A percentile compares a stretch with the other conserved stretches of the same genome.
Conservation (phyloP, 2,888 invertebrate species). For the Dolomedes plantarius region DNA sequence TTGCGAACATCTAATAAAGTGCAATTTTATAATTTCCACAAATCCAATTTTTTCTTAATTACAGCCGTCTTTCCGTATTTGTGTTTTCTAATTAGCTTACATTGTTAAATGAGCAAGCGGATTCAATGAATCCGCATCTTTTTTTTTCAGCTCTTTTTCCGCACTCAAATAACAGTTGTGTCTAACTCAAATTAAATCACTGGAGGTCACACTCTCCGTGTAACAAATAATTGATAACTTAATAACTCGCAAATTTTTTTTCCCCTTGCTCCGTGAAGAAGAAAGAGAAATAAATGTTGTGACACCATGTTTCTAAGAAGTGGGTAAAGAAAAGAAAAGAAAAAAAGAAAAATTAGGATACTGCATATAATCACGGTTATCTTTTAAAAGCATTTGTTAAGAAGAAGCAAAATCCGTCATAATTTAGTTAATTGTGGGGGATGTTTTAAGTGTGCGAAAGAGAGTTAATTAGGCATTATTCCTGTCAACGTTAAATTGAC, state of each 20-base stretch:
- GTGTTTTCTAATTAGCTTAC: not conserved
- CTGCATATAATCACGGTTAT: constrained; percentile 17
- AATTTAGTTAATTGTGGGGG: constrained; percentile 53
- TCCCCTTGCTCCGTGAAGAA: not conserved
- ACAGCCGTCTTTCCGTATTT: not conserved
- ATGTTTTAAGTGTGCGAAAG: constrained; percentile 36
- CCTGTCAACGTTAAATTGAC: constrained; percentile 56
- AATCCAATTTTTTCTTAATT: too few species aligned
- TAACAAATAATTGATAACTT: constrained; percentile 51
- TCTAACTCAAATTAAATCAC: constrained; percentile 29
- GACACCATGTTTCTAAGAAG: constrained; percentile 18
- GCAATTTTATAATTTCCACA: too few species aligned
- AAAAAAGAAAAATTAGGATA: not conserved
- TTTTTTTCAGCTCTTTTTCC: constrained; percentile 3
- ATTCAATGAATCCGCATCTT: not conserved
- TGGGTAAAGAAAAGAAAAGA: not conserved
- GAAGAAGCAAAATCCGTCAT: constrained; percentile 39
- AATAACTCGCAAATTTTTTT: constrained; percentile 29
- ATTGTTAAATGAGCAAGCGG: not conserved
- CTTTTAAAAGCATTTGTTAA: constrained; percentile 42
- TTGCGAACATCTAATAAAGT: too few species aligned
- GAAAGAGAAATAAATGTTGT: constrained; percentile 32
- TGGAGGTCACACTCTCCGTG: constrained; percentile 23
- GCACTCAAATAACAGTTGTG: not conserved
- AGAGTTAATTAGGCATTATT: constrained; percentile 57